Conservation (phyloP, 2,113 vertebrate genomes). For the Smithornis capensis region DNA sequence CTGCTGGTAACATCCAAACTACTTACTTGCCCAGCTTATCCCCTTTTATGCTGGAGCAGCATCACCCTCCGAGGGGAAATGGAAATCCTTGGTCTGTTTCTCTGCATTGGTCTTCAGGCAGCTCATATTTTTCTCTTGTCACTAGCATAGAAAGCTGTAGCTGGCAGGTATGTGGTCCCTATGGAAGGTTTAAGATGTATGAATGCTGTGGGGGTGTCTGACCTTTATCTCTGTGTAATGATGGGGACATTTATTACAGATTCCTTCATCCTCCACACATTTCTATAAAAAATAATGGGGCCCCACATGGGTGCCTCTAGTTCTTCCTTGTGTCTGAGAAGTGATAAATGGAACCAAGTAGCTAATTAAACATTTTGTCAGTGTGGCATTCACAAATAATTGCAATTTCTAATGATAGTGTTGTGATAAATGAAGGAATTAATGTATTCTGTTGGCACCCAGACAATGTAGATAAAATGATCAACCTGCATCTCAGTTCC, state of each 20-base stretch:
- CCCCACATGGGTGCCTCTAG: not conserved
- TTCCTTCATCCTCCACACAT: not conserved
- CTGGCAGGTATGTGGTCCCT: not conserved
- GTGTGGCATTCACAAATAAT: conserved; percentile 58
- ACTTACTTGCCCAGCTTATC: not conserved
- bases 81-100: not conserved
- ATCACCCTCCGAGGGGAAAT: not conserved
- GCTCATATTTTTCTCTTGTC: not conserved
- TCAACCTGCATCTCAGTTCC: not conserved
- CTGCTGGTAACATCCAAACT: not conserved
- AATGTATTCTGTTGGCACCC: conserved; percentile 44
- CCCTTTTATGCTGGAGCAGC: accelerated
- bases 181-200: not conserved
- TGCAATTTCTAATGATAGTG: conserved; percentile 62
- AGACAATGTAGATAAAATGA: not conserved
- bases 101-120: not conserved
- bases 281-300: conserved; percentile 42
- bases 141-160: not conserved
- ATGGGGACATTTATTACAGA: conserved; percentile 36
- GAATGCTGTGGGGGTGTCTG: not conserved
- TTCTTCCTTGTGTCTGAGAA: not conserved
- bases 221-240: conserved; percentile 43
- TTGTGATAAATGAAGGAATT: conserved; percentile 61
- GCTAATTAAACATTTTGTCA: conserved; percentile 66
- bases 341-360: conserved; percentile 43